These are phyloP conservation scores for Nemotelus nigrinus DNA, from an alignment of 2,888 invertebrate species.

Conservation along the genomic window DNA sequence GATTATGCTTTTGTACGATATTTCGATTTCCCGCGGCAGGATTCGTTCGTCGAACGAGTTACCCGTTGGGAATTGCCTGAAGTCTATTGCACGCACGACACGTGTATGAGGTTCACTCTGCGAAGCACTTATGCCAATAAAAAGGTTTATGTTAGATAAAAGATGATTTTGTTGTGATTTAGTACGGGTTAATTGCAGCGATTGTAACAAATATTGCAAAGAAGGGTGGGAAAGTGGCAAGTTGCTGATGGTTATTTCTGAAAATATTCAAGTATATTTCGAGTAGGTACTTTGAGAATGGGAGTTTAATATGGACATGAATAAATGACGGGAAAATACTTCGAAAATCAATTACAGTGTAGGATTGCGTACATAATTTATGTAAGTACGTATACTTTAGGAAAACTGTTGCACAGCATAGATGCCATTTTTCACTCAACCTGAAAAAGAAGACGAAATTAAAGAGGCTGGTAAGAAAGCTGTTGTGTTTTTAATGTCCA, in stretches of 20 bases:
- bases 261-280: too few species aligned
- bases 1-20: slow-evolving; percentile 15
- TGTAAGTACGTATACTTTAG: background rate
- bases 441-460: too few species aligned
- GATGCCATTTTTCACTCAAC: too few species aligned
- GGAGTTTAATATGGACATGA: too few species aligned
- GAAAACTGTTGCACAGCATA: too few species aligned
- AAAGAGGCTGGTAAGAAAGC: too few species aligned
- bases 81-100: slow-evolving; percentile 31
- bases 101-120: slow-evolving; percentile 29
- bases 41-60: background rate
- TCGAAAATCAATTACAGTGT: too few species aligned
- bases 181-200: slow-evolving; percentile 47
- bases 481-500: too few species aligned
- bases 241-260: background rate
- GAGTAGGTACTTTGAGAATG: too few species aligned
- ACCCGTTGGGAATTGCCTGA: slow-evolving; percentile 7
- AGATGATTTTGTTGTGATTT: slow-evolving; percentile 49
- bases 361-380: background rate
- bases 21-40: slow-evolving; percentile 33
- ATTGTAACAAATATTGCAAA: slow-evolving; percentile 8
- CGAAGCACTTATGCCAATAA: slow-evolving; percentile 27
- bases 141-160: slow-evolving; percentile 42
- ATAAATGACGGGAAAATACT: too few species aligned
- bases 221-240: slow-evolving; percentile 23